Percentiles rank a stretch among this genome's conserved stretches.
These are phyloP conservation scores for Ataeniobius toweri DNA, from an alignment of 2,797 vertebrate genomes.

Conservation along the genomic window DNA sequence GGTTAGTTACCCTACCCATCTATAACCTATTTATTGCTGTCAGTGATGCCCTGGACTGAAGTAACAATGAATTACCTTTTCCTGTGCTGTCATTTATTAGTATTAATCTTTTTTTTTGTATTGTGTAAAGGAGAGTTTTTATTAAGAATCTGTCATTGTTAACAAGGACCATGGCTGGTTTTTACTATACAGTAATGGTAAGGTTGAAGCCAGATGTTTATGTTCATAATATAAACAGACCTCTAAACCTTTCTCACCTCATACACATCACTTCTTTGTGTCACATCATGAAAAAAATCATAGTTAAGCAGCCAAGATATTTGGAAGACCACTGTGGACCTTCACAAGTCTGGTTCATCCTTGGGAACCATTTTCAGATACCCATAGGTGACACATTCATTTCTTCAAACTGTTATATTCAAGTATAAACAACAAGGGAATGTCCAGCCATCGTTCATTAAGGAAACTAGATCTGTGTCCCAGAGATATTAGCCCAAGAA, in stretches of 20 bases:
- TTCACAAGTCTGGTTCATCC: background rate
- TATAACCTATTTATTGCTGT: constrained; percentile 6
- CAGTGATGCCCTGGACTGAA: constrained; percentile 2
- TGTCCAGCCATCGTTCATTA: background rate
- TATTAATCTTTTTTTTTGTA: background rate
- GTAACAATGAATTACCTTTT: background rate
- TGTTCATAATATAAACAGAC: background rate
- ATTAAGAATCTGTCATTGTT: background rate
- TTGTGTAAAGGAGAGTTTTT: background rate
- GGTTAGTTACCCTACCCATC: constrained; percentile 28
- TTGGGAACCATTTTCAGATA: background rate
- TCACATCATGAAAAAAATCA: background rate
- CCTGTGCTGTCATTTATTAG: background rate
- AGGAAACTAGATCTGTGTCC: background rate
- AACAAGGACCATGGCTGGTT: background rate
- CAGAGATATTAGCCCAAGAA: background rate
- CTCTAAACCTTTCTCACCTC: background rate
- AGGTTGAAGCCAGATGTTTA: background rate
- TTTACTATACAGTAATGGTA: background rate
- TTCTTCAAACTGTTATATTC: background rate
- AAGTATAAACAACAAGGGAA: background rate
- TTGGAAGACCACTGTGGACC: background rate
- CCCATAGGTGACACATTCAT: background rate
- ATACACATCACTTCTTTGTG: background rate
- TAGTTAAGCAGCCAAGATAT: background rate